These are phyloP conservation scores for Aphis craccivora DNA, from an alignment of 1,140 invertebrate species.

Conservation along the genomic window DNA sequence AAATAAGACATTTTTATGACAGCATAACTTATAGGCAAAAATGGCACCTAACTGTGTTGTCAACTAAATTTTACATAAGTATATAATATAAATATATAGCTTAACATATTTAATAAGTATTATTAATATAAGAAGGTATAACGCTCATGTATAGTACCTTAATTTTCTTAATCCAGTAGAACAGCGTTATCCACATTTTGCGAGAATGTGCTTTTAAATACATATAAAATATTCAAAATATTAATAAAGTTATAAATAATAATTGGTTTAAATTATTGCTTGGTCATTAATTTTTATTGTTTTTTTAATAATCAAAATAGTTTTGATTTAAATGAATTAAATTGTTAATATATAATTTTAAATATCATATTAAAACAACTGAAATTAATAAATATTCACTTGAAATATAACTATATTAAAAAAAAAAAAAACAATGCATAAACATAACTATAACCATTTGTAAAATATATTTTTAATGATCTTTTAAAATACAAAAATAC, in stretches of 20 bases:
- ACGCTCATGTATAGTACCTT: too few species aligned
- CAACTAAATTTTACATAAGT: not conserved
- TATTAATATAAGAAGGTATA: not conserved
- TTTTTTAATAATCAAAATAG: not conserved
- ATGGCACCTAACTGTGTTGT: not conserved
- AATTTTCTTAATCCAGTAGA: not conserved
- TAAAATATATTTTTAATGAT: not conserved
- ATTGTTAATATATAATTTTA: not conserved
- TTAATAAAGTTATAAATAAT: not conserved
- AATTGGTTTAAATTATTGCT: not conserved
- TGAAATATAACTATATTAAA: not conserved
- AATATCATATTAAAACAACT: not conserved
- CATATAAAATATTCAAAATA: not conserved
- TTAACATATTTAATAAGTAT: not conserved
- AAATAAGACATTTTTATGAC: not conserved
- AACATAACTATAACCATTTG: not conserved
- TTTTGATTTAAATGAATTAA: not conserved
- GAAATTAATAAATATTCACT: not conserved
- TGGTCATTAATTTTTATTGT: not conserved
- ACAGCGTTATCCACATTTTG: not conserved
- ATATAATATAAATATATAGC: not conserved
- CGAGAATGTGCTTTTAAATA: not conserved
- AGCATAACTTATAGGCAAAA: not conserved
- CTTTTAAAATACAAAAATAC: not conserved
- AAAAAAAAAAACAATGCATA: not conserved